These are phyloP conservation scores for Hymenochirus boettgeri DNA, from an alignment of 2,113 vertebrate genomes.

Conservation along the genomic window DNA sequence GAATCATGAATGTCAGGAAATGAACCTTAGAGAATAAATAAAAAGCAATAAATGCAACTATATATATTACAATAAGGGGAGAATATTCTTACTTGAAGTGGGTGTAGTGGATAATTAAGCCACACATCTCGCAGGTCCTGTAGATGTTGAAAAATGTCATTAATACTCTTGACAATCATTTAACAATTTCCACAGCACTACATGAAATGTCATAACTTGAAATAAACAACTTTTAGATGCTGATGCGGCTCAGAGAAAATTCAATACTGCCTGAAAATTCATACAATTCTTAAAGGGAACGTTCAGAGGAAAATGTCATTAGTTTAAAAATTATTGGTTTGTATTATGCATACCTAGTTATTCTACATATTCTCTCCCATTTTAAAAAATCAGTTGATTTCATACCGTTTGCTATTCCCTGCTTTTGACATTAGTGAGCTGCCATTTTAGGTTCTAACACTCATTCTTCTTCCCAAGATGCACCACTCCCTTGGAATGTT, in stretches of 20 bases:
- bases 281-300: too few relatives aligned
- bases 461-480: too few relatives aligned
- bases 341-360: too few relatives aligned
- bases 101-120: conserved; percentile 96
- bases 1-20: conserved; percentile 41
- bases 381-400: too few relatives aligned
- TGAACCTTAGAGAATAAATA: conserved; percentile 25
- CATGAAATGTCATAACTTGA: conserved; percentile 70
- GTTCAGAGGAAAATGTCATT: too few relatives aligned
- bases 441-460: too few relatives aligned
- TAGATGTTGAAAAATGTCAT: conserved; percentile 61
- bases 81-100: conserved; percentile 84
- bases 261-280: conserved; percentile 66
- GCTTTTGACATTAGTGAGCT: too few relatives aligned
- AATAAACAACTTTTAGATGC: conserved; percentile 67
- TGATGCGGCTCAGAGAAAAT: conserved; percentile 67
- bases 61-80: conserved; percentile 40
- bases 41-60: conserved; percentile 36
- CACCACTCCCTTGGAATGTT: too few relatives aligned
- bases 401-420: too few relatives aligned
- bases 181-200: conserved; percentile 65
- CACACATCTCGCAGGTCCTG: conserved; percentile 94
- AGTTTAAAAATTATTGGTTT: too few relatives aligned
- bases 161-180: conserved; percentile 63
- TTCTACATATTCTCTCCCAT: too few relatives aligned